These are phyloP conservation scores for Prinia subflava DNA, from an alignment of 2,113 vertebrate genomes.

Conservation along the genomic window DNA sequence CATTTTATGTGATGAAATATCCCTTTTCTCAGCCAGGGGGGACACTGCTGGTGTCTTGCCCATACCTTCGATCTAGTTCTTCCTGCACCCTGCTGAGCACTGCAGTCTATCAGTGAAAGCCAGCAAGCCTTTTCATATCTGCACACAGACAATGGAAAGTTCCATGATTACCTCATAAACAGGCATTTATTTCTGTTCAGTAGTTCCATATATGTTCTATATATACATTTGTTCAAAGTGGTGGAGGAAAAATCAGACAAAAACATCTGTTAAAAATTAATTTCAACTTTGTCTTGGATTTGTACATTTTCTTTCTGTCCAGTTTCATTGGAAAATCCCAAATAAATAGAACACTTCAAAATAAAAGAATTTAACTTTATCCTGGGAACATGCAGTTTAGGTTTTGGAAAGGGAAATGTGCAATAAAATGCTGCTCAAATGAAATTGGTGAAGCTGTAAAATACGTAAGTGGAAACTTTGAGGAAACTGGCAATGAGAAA, in stretches of 20 bases:
- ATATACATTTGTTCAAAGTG: neutral
- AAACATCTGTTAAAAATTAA: constrained; percentile 62
- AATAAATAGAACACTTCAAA: constrained; percentile 58
- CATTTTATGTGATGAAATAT: neutral
- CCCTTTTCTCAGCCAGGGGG: neutral
- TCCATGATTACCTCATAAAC: neutral
- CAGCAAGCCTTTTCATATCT: neutral
- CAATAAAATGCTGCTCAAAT: constrained; percentile 69
- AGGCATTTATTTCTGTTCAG: neutral
- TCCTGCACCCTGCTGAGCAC: neutral
- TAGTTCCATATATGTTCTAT: neutral
- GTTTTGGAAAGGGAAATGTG: constrained; percentile 75
- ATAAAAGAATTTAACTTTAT: constrained; percentile 77
- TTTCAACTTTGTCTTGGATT: constrained; percentile 33
- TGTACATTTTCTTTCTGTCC: constrained; percentile 42
- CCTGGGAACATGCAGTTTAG: constrained; percentile 81
- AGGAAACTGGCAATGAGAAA: constrained; percentile 89
- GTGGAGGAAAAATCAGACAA: neutral
- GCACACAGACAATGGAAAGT: neutral
- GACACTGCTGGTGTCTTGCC: neutral
- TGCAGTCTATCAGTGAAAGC: neutral
- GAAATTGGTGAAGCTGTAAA: constrained; percentile 80
- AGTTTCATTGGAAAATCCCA: constrained; percentile 69
- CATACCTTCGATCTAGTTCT: neutral
- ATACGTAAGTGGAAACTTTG: constrained; percentile 93